Evolutionary conservation across 2,113 vertebrate species (phyloP).

Genomic region (Takifugu bimaculatus): DNA sequence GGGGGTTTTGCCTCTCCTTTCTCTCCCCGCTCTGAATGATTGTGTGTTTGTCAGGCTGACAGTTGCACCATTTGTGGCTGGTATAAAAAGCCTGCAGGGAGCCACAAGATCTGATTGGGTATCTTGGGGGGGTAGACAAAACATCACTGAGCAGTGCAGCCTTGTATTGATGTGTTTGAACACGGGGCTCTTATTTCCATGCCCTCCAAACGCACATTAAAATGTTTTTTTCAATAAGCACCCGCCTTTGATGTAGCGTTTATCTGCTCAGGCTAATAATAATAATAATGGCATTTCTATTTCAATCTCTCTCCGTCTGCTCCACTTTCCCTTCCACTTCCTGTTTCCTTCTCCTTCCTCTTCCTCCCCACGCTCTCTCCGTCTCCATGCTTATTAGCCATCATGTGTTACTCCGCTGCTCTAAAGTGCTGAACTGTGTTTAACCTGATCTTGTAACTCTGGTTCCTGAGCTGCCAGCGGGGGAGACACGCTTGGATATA

Average conservation of each 20-base stretch:
- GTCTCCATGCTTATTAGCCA: conserved; percentile 22
- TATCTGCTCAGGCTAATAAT: conserved; percentile 40
- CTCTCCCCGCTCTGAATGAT: conserved; percentile 55
- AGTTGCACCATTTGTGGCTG: conserved; percentile 67
- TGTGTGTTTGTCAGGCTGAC: conserved; percentile 69
- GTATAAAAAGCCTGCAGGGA: conserved; percentile 73
- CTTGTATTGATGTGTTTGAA: conserved; percentile 63
- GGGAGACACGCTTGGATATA: conserved; percentile 43
- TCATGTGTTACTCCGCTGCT: conserved; percentile 46
- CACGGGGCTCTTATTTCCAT: conserved; percentile 62
- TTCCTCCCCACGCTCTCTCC: neutral
- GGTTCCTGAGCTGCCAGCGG: conserved; percentile 38
- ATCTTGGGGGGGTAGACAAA: conserved; percentile 47
- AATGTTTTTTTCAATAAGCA: conserved; percentile 59
- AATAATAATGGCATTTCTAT: conserved; percentile 40
- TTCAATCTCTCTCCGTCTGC: conserved; percentile 7
- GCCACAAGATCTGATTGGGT: conserved; percentile 73
- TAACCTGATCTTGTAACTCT: conserved; percentile 52
- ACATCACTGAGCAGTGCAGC: conserved; percentile 5
- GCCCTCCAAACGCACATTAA: conserved; percentile 61
- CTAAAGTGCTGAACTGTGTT: conserved; percentile 44
- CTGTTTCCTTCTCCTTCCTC: neutral
- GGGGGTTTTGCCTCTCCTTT: conserved; percentile 14
- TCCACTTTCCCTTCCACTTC: conserved; percentile 1
- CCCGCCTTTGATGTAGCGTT: conserved; percentile 60